Evolutionary conservation across 1,140 invertebrate genomes (phyloP), one percentile per base, ranked within the genome.

Genomic region (Himalopsyche phryganea): DNA sequence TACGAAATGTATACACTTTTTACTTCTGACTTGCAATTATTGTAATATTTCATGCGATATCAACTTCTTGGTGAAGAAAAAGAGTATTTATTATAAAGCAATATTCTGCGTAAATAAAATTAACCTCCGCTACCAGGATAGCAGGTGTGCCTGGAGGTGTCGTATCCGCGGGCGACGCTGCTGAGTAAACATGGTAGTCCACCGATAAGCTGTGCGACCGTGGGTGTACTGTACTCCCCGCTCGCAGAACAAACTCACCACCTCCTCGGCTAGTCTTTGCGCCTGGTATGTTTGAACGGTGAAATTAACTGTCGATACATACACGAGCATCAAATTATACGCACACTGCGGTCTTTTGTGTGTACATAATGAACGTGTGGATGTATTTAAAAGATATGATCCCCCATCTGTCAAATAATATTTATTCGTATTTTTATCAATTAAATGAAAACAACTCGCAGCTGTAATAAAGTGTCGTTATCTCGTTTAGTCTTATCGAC

Each of bases 301-400:
- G 45, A 54, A 62, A 62, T 62, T 62, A 62, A 36, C 50, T 55
- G 58, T 52, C 60, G 50, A 61, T 56, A 57, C 55, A 19, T 9
- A 44, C 23, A 28, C 23, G 23, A 9, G 3, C 23, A 9, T 28
- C 23, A 28, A 28, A 28, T 28, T 28, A 28, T 28, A 9, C 23
- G 23, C 23, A 28, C 23, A 28, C 23, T 28, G 23, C 23, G 23
- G 23, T 28, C 23, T 28, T 28, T 28, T 28, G 23, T 28, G 23
- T 28, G 23, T 28, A 28, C 9, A 28, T 28, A 28, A 28, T 5
- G 23, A 28, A 28, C 4, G n/a, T 3, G 38, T 40, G 38, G 5
- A 7, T 35, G n/a, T n/a, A n/a, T 7, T 6, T 35, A 13, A 28
- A 28, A 28, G 9, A 28, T 28, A 28, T 28, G n/a, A n/a, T n/a